Evolutionary conservation across 2,113 vertebrate species (phyloP).

Genomic region (Xenopus tropicalis): UCB_Xtro_10.0 CM004447.2:111173501-111174000

Average conservation of each 20-base stretch:
- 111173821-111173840: too few species aligned
- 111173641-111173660: conserved; percentile 79
- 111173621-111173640: conserved; percentile 70
- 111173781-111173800: conserved; percentile 78
- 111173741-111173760: conserved; percentile 88
- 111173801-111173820: background rate
- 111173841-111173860: too few species aligned
- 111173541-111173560: conserved; percentile 81
- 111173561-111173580: conserved; percentile 60
- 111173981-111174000: too few species aligned
- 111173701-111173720: conserved; percentile 90
- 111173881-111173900: too few species aligned
- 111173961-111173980: too few species aligned
- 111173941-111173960: too few species aligned
- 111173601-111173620: conserved; percentile 83
- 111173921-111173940: too few species aligned
- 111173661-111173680: conserved; percentile 88
- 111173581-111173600: conserved; percentile 58
- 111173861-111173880: too few species aligned
- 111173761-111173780: conserved; percentile 93
- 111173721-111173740: conserved; percentile 90
- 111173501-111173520: conserved; percentile 77
- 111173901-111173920: too few species aligned
- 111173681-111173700: conserved; percentile 89
- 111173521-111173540: conserved; percentile 85